Conservation (phyloP, 2,888 invertebrate genomes). For the Cistogaster globosa region DNA sequence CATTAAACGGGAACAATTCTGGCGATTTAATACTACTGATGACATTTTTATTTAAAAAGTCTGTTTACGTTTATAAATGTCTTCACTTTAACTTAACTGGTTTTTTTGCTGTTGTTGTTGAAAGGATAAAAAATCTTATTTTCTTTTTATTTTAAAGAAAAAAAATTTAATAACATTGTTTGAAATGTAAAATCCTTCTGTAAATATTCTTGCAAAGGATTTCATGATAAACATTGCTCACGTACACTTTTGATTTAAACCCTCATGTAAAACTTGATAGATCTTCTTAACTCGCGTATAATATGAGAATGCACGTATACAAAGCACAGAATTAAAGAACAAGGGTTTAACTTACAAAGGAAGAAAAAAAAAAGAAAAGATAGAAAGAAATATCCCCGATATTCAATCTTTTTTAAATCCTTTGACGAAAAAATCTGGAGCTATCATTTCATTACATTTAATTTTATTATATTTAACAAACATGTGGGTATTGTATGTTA, state of each 20-base stretch:
- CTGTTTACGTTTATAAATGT: conserved; percentile 2
- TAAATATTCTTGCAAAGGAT: conserved; percentile 26
- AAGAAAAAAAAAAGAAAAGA: no score
- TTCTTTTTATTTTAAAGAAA: background rate
- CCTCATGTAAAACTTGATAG: conserved; percentile 20
- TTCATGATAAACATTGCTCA: conserved; percentile 45
- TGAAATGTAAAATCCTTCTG: conserved; percentile 37
- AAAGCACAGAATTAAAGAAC: background rate
- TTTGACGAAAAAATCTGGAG: background rate
- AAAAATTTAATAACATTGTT: conserved; percentile 25
- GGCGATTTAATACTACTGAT: background rate
- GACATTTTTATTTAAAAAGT: background rate
- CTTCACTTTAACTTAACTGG: background rate
- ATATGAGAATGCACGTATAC: background rate
- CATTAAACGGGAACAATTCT: background rate
- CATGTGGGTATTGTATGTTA: background rate
- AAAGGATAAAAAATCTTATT: background rate
- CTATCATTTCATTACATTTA: background rate
- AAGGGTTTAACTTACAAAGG: background rate
- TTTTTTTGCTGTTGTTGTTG: no score
- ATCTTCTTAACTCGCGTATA: background rate
- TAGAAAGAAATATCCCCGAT: background rate
- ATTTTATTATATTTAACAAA: background rate
- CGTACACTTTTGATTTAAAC: conserved; percentile 57
- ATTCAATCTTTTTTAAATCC: background rate